phyloP scores from a whole-genome alignment of 1,140 invertebrate genomes.

The Trypoxylus dichotomus region DNA sequence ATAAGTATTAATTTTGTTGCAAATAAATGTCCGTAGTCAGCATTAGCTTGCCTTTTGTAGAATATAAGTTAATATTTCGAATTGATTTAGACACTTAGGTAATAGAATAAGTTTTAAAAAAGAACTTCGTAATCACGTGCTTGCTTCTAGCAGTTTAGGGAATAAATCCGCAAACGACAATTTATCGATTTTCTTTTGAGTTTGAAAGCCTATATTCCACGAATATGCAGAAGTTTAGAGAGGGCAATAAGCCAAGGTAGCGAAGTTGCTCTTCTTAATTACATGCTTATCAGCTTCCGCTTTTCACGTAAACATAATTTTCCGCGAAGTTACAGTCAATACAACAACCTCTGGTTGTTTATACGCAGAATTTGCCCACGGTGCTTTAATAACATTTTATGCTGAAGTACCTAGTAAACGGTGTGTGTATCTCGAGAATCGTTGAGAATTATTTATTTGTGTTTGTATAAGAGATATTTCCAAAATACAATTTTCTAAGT shows the following conservation, averaged over 20 bases:
- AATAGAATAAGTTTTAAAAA: not conserved
- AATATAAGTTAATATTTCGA: not conserved
- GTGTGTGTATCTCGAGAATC: not conserved
- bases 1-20: not conserved
- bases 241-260: not conserved
- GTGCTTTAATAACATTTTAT: not conserved
- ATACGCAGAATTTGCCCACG: not conserved
- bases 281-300: conserved; percentile 17
- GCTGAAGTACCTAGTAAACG: not conserved
- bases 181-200: not conserved
- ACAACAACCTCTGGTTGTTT: not conserved
- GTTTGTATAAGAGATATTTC: too few species aligned
- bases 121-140: not conserved
- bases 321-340: conserved; percentile 4
- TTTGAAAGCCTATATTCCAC: not conserved
- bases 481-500: too few species aligned
- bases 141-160: not conserved
- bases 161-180: not conserved
- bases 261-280: conserved; percentile 17
- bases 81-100: not conserved
- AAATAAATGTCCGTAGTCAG: not conserved
- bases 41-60: not conserved
- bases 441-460: too few species aligned
- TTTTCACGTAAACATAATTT: conserved; percentile 21
- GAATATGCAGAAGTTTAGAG: not conserved